Evolutionary conservation across 2,888 invertebrate genomes (phyloP).

Genomic region (Xanthostigma xanthostigma): DNA sequence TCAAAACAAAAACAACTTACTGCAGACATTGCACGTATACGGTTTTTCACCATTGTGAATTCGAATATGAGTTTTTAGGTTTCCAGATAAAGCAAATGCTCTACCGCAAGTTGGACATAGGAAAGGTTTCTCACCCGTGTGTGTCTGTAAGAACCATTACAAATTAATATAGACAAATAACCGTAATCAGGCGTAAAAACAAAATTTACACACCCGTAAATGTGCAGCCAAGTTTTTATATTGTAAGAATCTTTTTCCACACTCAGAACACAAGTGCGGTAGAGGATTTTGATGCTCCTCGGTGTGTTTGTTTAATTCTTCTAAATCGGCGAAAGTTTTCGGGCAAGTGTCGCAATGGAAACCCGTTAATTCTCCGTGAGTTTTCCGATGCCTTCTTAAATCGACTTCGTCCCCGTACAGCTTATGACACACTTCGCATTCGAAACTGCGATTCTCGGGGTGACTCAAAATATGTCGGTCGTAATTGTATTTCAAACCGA

Average conservation of each 20-base stretch:
- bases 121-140: constrained; percentile 37
- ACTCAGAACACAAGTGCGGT: background rate
- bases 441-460: too few species aligned
- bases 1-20: background rate
- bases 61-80: constrained; percentile 3
- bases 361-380: background rate
- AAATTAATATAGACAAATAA: background rate
- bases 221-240: background rate
- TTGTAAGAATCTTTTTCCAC: constrained; percentile 1
- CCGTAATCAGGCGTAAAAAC: background rate
- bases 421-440: too few species aligned
- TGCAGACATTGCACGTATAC: background rate
- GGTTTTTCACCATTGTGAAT: constrained; percentile 1
- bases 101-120: constrained; percentile 34
- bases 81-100: constrained; percentile 23
- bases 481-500: too few species aligned
- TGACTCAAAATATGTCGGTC: too few species aligned
- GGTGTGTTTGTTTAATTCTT: background rate
- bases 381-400: too few species aligned
- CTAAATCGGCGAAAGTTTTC: background rate
- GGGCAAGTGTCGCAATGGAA: background rate
- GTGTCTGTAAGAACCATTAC: constrained; percentile 27
- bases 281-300: background rate
- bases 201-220: background rate
- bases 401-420: too few species aligned